These are phyloP conservation scores for Sylvietta virens DNA, from an alignment of 2,113 vertebrate genomes.

Conservation along the genomic window DNA sequence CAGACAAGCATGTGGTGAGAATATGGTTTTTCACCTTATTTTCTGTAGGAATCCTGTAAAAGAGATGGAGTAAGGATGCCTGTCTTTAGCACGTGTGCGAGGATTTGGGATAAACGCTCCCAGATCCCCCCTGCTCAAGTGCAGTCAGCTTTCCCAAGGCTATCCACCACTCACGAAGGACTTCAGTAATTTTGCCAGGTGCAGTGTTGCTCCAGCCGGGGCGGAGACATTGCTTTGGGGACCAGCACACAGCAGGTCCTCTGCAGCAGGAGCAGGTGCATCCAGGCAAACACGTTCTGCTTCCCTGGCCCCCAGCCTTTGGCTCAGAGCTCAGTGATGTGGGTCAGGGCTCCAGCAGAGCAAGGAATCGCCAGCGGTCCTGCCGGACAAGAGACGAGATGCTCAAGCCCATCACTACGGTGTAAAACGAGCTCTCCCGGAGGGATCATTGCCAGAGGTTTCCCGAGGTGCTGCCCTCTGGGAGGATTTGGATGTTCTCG, in stretches of 20 bases:
- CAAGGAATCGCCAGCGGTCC: not conserved
- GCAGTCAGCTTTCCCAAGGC: not conserved
- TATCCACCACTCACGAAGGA: not conserved
- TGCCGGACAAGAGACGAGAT: not conserved
- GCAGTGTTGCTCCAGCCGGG: accelerated
- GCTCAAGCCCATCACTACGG: not conserved
- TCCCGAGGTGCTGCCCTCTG: not conserved
- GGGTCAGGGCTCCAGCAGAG: not conserved
- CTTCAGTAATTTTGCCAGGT: not conserved
- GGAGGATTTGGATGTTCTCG: not conserved
- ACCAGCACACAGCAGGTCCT: accelerated
- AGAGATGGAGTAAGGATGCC: not conserved
- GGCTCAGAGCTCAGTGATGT: not conserved
- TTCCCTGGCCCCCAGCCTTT: not conserved
- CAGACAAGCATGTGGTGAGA: not conserved
- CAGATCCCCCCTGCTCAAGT: accelerated
- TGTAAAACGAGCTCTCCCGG: not conserved
- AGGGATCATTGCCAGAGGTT: not conserved
- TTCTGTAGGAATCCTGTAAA: not conserved
- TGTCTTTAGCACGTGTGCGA: accelerated
- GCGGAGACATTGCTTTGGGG: no score
- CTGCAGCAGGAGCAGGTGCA: not conserved
- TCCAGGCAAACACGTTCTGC: accelerated
- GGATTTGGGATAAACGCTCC: not conserved
- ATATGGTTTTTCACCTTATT: not conserved